A percentile compares a stretch with the other conserved stretches of the same genome.
These are phyloP conservation scores for Erythrocebus patas DNA, from an alignment of 2,113 vertebrate genomes.

Conservation along the genomic window DNA sequence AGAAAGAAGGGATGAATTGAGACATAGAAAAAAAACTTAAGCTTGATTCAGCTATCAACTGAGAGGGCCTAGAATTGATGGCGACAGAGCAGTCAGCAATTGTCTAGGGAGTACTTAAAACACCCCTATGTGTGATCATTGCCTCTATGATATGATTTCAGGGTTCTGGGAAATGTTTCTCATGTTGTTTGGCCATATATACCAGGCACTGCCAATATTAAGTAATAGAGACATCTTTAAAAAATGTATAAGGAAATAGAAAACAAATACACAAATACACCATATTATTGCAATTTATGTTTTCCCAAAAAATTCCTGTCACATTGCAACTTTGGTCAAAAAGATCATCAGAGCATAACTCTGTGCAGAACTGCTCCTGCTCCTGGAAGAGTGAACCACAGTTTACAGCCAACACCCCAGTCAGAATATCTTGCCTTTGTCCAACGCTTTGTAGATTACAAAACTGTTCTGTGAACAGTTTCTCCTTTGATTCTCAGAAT, in stretches of 20 bases:
- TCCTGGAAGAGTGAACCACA: not conserved
- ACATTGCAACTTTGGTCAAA: not conserved
- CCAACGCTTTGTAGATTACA: not conserved
- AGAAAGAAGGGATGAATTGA: not conserved
- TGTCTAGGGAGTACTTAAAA: not conserved
- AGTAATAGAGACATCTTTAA: not conserved
- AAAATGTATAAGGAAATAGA: not conserved
- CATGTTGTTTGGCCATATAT: rapidly evolving
- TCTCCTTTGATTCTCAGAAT: not conserved
- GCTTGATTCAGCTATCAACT: not conserved
- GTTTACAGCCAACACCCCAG: not conserved
- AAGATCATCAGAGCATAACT: not conserved
- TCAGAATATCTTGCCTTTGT: not conserved
- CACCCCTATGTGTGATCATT: not conserved
- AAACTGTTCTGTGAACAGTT: not conserved
- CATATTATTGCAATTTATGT: not conserved
- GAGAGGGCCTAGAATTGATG: not conserved
- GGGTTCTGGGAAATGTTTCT: not conserved
- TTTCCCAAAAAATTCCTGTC: not conserved
- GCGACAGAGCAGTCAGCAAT: not conserved
- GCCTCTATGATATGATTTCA: too few relatives aligned
- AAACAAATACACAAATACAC: not conserved
- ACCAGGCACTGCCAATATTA: not conserved
- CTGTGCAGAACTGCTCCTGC: not conserved
- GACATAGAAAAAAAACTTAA: not conserved